phyloP scores from a whole-genome alignment of 1,140 invertebrate species.

The Drosophila burlai region DNA sequence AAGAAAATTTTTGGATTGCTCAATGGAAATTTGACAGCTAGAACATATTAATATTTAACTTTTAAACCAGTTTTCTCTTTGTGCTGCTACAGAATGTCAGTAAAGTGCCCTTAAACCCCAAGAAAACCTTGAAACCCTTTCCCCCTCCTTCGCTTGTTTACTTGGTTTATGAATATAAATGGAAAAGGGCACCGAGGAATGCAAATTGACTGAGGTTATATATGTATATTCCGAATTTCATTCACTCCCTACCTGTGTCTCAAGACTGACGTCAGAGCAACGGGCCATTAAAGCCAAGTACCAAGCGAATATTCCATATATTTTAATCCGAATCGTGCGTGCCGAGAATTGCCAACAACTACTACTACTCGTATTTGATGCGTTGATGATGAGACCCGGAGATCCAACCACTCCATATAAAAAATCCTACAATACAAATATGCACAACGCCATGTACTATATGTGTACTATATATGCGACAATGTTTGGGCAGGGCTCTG shows the following conservation, averaged over 20 bases:
- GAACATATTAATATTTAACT: background rate
- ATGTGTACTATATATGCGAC: constrained; percentile 23
- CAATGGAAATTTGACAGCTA: too few relatives aligned
- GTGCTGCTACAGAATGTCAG: background rate
- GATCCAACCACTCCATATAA: constrained; percentile 27
- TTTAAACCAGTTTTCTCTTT: background rate
- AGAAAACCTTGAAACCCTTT: constrained; percentile 11
- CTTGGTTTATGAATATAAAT: constrained; percentile 25
- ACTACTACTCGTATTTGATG: constrained; percentile 3
- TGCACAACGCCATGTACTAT: constrained; percentile 30
- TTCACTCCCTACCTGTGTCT: constrained; percentile 31
- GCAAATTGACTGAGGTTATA: constrained; percentile 36
- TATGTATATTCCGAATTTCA: constrained; percentile 16
- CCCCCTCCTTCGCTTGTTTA: background rate
- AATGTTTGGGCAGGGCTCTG: constrained; percentile 71
- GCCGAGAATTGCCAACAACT: constrained; percentile 34
- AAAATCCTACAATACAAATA: constrained; percentile 65
- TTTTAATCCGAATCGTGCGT: constrained; percentile 57
- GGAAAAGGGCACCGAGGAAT: constrained; percentile 18
- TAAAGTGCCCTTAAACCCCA: background rate
- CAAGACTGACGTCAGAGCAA: constrained; percentile 38
- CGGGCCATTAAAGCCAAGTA: constrained; percentile 42
- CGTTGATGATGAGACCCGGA: constrained; percentile 13
- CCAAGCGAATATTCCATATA: constrained; percentile 43
- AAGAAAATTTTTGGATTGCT: background rate